A percentile compares a stretch with the other conserved stretches of the same genome.
Conservation (phyloP, 2,797 vertebrate genomes). For the Chaetodon trifasciatus region DNA sequence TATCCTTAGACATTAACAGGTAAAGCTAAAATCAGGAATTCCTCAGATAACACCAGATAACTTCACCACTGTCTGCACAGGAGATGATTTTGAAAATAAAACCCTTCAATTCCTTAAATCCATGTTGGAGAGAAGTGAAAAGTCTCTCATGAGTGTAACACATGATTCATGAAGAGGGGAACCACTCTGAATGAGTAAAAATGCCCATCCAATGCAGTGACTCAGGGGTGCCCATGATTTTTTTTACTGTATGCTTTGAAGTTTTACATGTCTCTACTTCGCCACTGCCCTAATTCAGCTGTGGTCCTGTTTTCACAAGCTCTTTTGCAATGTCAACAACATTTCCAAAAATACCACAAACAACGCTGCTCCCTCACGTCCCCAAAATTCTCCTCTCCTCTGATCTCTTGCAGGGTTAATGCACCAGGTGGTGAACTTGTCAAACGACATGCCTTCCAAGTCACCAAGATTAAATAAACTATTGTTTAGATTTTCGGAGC, state of each 20-base stretch:
- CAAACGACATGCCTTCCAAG: constrained; percentile 32
- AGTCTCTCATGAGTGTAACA: constrained; percentile 35
- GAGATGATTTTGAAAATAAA: constrained; percentile 3
- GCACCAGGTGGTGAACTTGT: constrained; percentile 21
- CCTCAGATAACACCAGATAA: constrained; percentile 13
- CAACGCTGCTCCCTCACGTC: constrained; percentile 11
- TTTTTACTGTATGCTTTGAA: constrained; percentile 36
- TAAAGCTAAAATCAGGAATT: constrained; percentile 10
- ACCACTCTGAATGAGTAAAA: constrained; percentile 30
- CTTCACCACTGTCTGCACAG: constrained; percentile 15
- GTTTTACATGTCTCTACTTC: constrained; percentile 31
- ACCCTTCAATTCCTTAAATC: constrained; percentile 21
- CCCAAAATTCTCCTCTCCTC: constrained; percentile 13
- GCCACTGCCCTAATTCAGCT: constrained; percentile 41
- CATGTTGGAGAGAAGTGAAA: constrained; percentile 25
- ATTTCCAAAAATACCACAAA: constrained; percentile 63
- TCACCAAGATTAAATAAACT: constrained; percentile 45
- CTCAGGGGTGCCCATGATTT: constrained; percentile 29
- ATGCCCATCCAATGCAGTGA: constrained; percentile 22
- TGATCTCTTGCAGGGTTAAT: constrained; percentile 21
- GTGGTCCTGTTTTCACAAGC: constrained; percentile 30
- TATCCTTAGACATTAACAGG: background rate
- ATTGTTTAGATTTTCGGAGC: constrained; percentile 32
- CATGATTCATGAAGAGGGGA: constrained; percentile 46
- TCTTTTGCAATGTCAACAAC: constrained; percentile 64